Percentiles rank a stretch among this genome's conserved stretches.
phyloP scores from a whole-genome alignment of 2,113 vertebrate species.

The Pseudorasbora parva region DNA sequence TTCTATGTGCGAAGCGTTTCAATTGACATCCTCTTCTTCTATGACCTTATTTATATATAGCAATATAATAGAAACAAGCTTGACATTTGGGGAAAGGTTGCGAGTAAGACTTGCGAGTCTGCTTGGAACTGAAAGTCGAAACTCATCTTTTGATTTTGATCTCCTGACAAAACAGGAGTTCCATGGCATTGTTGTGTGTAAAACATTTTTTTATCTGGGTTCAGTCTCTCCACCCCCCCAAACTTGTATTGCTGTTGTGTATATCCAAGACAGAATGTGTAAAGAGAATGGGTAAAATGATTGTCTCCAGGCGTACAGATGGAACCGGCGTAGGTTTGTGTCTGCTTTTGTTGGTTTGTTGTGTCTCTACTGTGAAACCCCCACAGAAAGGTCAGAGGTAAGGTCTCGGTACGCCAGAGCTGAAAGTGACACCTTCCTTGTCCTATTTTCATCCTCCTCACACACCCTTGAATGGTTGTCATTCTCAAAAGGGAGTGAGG shows the following conservation, averaged over 20 bases:
- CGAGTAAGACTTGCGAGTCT: background rate
- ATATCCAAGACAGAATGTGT: background rate
- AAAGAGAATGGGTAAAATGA: background rate
- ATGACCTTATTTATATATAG: background rate
- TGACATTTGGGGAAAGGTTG: slow-evolving; percentile 50
- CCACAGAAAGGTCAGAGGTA: slow-evolving; percentile 74
- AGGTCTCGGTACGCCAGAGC: slow-evolving; percentile 60
- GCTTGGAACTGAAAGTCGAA: background rate
- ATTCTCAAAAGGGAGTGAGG: slow-evolving; percentile 56
- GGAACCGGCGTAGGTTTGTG: background rate
- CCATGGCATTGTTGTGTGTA: background rate
- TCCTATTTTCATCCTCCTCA: slow-evolving; percentile 73
- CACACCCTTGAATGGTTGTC: slow-evolving; percentile 63
- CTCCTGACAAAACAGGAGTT: background rate
- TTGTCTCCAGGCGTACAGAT: background rate
- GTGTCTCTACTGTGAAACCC: slow-evolving; percentile 34
- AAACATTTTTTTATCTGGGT: background rate
- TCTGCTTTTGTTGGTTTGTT: background rate
- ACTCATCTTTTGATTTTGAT: slow-evolving; percentile 16
- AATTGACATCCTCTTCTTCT: slow-evolving; percentile 10
- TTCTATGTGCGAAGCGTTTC: background rate
- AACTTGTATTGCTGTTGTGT: background rate
- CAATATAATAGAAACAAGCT: slow-evolving; percentile 20
- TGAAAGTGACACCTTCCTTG: slow-evolving; percentile 77
- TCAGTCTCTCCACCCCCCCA: background rate